phyloP scores from a whole-genome alignment of 53 echinoderm and acorn worm genomes.

The Echinometra lucunter region DNA sequence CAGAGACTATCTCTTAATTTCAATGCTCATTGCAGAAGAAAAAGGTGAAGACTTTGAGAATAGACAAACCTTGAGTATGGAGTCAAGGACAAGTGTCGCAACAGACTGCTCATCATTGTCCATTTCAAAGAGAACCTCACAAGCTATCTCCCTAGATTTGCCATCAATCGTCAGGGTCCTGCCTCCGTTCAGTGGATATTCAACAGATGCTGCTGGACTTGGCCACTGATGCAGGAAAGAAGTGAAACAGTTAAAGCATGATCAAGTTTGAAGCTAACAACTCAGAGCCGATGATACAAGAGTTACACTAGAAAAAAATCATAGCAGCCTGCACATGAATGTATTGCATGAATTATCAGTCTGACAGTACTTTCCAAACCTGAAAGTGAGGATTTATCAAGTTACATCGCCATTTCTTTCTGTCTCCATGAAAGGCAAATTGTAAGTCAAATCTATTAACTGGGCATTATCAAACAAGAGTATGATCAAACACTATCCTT shows the following conservation, averaged over 20 bases:
- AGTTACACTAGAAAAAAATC: not conserved
- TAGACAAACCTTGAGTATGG: slow-evolving; percentile 85
- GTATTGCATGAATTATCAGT: not conserved
- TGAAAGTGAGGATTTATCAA: too few relatives aligned
- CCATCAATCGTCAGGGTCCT: slow-evolving; percentile 82
- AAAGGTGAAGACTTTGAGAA: too few relatives aligned
- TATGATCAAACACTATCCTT: too few relatives aligned
- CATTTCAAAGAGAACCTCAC: slow-evolving; percentile 96
- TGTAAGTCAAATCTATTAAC: too few relatives aligned
- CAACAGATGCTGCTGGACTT: slow-evolving; percentile 85
- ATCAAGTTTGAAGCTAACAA: not conserved
- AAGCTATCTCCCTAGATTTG: slow-evolving; percentile 87
- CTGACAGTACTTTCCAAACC: too few relatives aligned
- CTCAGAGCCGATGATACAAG: not conserved
- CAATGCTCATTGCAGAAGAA: too few relatives aligned
- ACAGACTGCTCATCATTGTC: slow-evolving; percentile 93
- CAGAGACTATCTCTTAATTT: too few relatives aligned
- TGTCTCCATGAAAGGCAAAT: too few relatives aligned
- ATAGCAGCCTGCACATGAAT: not conserved
- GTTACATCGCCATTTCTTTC: too few relatives aligned
- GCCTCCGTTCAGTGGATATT: slow-evolving; percentile 93
- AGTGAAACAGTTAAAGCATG: not conserved
- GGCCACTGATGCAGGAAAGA: slow-evolving; percentile 76
- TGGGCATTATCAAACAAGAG: too few relatives aligned
- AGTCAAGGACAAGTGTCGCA: slow-evolving; percentile 87